Evolutionary conservation across 1,140 invertebrate species (phyloP), one percentile per base, ranked within the genome.

Genomic region (Magallana gigas): DNA sequence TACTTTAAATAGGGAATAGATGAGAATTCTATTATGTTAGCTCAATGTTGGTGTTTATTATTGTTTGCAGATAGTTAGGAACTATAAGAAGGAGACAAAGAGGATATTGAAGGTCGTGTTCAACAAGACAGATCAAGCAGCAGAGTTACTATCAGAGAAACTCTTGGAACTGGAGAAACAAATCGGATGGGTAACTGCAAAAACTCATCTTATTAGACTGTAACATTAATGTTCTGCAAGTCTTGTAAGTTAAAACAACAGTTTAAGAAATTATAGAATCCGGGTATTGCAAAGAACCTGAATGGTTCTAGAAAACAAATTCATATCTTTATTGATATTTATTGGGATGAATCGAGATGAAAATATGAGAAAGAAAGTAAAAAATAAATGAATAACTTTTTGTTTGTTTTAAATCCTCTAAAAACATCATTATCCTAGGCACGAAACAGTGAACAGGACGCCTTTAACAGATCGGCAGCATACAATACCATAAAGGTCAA

Each of bases 151-250:
- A n/a, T 18, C 81, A 18, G 16, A 83, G 2, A 83, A 57, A 29
- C 81, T 83, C 8, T 48, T 83, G 8, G 16, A 83, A 83, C 81
- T 83, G 81, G 81, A 83, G 57, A 83, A 83, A 57, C 18, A 83
- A 11, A 83, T 83, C 6, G 81, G 81, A 83, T 57, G 48, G 81
- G 81, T 83, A 83, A 83, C 6, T 14, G 12, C 80, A 16, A 18
- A 57, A 57, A 8, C 56, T 57, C 80, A 14, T 1, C 3, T 0
- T 80, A 16, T 83, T 48, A 0, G 36, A 48, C 1, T 5, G 36
- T 48, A 48, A 48, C 5, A 0, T 48, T 48, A 48, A 48, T 4
- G 2, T 48, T 48, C 36, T 48, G 36, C 36, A 48, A 48, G 36
- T 48, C 5, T 48, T 48, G 36, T 48, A 48, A 48, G 36, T 48